Conservation (phyloP, 2,888 invertebrate species). For the Conomelus anceps region DNA sequence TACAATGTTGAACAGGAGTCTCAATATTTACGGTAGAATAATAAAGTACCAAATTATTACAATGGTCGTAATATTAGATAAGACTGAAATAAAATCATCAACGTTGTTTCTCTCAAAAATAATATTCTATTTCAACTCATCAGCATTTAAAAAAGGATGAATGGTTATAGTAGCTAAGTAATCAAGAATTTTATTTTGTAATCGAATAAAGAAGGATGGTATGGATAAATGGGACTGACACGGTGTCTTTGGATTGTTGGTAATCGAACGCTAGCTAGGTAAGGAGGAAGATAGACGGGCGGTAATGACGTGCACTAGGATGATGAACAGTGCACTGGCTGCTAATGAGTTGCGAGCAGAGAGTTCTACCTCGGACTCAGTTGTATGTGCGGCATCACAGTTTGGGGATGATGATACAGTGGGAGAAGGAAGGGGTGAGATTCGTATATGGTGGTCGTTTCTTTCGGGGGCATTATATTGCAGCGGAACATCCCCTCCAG, state of each 20-base stretch:
- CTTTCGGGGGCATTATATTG: neutral
- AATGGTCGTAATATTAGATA: too few relatives aligned
- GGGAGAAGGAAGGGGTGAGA: neutral
- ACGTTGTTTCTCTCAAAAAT: too few relatives aligned
- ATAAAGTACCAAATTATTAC: too few relatives aligned
- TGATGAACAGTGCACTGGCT: neutral
- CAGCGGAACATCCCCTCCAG: slow-evolving; percentile 4
- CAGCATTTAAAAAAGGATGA: neutral
- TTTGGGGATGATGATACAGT: neutral
- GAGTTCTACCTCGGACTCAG: neutral
- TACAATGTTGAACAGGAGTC: too few relatives aligned
- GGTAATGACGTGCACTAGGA: neutral
- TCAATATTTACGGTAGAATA: too few relatives aligned
- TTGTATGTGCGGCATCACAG: too few relatives aligned
- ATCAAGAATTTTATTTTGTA: neutral
- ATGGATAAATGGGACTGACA: neutral
- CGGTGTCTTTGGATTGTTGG: neutral
- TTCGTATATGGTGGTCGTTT: neutral
- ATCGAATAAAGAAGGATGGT: neutral
- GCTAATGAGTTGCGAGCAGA: neutral
- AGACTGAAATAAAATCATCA: too few relatives aligned
- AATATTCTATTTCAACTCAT: too few relatives aligned
- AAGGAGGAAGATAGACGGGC: neutral
- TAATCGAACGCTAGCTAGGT: neutral
- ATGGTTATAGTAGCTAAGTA: too few relatives aligned